A percentile compares a stretch with the other conserved stretches of the same genome.
Evolutionary conservation across 2,113 vertebrate species (phyloP).

Genomic region (Felis chaus): DNA sequence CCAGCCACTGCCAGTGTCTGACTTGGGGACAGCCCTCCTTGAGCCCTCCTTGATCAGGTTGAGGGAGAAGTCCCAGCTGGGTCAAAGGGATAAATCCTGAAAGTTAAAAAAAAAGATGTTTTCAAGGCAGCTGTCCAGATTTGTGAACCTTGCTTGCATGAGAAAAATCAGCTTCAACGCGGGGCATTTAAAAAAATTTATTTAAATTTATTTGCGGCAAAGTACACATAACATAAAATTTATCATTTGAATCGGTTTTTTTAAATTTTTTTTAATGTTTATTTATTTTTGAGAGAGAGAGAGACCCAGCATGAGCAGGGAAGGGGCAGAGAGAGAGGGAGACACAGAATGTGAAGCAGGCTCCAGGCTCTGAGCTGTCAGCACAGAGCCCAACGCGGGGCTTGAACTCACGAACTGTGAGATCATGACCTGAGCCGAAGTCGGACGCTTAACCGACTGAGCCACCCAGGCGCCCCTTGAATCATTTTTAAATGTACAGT

Average conservation of each 20-base stretch:
- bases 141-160: background rate
- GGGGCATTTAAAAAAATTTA: background rate
- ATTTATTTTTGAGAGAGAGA: no score
- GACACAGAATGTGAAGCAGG: no score
- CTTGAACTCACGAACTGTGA: no score
- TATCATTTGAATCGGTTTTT: background rate
- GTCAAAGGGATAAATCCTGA: background rate
- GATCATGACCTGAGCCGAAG: no score
- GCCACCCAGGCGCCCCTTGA: background rate
- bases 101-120: background rate
- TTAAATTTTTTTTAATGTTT: background rate
- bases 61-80: background rate
- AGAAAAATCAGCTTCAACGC: background rate
- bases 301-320: no score
- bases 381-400: no score
- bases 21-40: accelerated
- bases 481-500: background rate
- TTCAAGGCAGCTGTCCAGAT: background rate
- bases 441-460: no score
- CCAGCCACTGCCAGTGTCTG: no score
- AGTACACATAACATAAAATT: no score
- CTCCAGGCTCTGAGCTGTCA: no score
- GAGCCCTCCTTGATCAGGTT: background rate
- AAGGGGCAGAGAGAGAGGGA: no score
- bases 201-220: no score